Conservation (phyloP, 1,140 invertebrate species). For the Hirudo medicinalis region DNA sequence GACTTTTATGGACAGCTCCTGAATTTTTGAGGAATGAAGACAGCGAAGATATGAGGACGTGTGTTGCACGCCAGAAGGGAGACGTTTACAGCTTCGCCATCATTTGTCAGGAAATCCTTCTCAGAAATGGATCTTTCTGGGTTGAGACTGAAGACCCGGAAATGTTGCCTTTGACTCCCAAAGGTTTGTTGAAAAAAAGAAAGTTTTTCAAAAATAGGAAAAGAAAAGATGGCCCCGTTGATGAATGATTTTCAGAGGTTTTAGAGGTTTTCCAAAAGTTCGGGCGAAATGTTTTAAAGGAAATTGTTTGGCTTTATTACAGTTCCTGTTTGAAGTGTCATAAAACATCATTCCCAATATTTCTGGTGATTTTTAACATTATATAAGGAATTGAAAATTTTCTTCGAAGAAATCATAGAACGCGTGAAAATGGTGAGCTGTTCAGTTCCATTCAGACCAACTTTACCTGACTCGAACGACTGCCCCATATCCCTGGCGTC, state of each 20-base stretch:
- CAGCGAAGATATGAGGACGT: not conserved
- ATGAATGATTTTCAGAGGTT: not conserved
- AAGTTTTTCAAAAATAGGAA: not conserved
- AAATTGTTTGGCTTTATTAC: no score
- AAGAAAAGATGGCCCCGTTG: not conserved
- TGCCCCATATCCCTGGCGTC: not conserved
- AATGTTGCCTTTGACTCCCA: conserved; percentile 8
- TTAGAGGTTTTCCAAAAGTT: not conserved
- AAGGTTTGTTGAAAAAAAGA: not conserved
- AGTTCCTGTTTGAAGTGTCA: not conserved
- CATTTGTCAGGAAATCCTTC: conserved; percentile 67
- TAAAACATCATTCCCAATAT: not conserved
- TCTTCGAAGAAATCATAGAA: not conserved
- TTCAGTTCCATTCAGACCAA: conserved; percentile 10
- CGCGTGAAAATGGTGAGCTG: no score
- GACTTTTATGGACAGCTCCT: conserved; percentile 38
- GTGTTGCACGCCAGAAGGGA: not conserved
- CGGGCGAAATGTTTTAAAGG: not conserved
- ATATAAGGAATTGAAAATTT: not conserved
- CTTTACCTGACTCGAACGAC: conserved; percentile 3
- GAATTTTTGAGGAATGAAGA: conserved; percentile 39
- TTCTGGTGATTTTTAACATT: not conserved
- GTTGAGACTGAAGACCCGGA: not conserved
- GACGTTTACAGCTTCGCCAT: conserved; percentile 94
- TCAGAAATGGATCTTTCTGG: conserved; percentile 51